These are phyloP conservation scores for Maccullochella peelii DNA, from an alignment of 2,113 vertebrate species.

Conservation along the genomic window DNA sequence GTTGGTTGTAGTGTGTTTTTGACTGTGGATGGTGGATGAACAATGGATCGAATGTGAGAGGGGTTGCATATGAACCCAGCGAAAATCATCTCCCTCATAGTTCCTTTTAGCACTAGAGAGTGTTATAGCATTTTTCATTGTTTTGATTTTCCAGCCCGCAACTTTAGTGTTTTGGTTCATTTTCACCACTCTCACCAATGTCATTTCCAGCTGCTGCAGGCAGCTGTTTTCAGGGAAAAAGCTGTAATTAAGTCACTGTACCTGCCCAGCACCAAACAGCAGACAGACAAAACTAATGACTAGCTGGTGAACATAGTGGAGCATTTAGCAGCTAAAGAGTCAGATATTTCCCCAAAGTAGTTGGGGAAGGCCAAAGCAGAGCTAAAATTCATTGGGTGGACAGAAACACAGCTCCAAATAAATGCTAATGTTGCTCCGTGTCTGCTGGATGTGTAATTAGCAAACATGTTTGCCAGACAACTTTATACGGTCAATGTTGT, in stretches of 20 bases:
- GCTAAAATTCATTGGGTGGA: not conserved
- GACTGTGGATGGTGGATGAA: too few relatives aligned
- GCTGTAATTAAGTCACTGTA: not conserved
- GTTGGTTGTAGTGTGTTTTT: not conserved
- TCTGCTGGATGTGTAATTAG: not conserved
- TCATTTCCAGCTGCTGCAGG: not conserved
- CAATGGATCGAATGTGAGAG: not conserved
- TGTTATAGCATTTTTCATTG: not conserved
- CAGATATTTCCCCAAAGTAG: not conserved
- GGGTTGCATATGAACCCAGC: not conserved
- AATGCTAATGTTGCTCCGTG: not conserved
- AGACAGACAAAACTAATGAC: not conserved
- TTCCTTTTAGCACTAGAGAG: not conserved
- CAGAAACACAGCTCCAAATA: not conserved
- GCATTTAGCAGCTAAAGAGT: not conserved
- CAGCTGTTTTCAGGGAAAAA: not conserved
- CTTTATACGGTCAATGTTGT: not conserved
- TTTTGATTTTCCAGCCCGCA: not conserved
- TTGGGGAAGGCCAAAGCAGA: not conserved
- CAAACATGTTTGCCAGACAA: not conserved
- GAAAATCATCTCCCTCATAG: not conserved
- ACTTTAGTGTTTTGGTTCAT: not conserved
- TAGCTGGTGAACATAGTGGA: not conserved
- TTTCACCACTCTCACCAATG: not conserved
- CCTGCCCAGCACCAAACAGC: not conserved